Base-by-base conservation (phyloP, 1,140 invertebrate genomes). In the Holcopasites calliopsidis region DNA sequence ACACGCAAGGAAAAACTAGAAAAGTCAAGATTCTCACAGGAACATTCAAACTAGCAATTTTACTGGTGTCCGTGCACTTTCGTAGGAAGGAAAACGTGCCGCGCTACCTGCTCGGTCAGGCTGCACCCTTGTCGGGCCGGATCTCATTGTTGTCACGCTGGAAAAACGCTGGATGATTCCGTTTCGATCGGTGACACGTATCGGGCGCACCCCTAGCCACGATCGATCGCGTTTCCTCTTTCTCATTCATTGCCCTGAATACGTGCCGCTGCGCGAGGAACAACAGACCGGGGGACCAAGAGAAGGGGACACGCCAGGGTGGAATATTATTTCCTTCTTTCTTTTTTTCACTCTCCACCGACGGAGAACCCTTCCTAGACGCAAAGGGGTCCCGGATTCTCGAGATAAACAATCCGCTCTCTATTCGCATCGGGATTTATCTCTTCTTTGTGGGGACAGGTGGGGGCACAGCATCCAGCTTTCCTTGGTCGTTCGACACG, bases 161-260 rank as follows among this genome's bases (percentile, higher is more conserved):
- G 75, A 75, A 82, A 52, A 82, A 82, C 42, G 58, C n/a, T 50
- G 76, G 80, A 82, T 84, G 77, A 84, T 84, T 73, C 73, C 69
- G 66, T 83, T 74, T 61, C 73, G 80, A 84, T 84, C 82, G 52
- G 61, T 74, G 77, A 84, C 77, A 83, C 61, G 64, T 83, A n/a
- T n/a, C 23, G 60, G 47, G 61, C 65, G 42, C 69, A n/a, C 64
- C 50, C 65, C 62, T 66, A n/a, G 50, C 35, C 69, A 47, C 80
- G 77, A 83, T 80, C 80, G 80, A 83, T 77, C 35, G 68, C 79
- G 58, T 76, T 77, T 66, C 73, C 52, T 80, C 80, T 84, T 80
- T 83, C 61, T 80, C 66, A 79, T 83, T 76, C 80, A 79, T 83
- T 74, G 77, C 57, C 40, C 55, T 42, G 47, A 55, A 69, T 68